These are phyloP conservation scores for Epicauta chinensis DNA, from an alignment of 1,140 invertebrate genomes.

Conservation along the genomic window DNA sequence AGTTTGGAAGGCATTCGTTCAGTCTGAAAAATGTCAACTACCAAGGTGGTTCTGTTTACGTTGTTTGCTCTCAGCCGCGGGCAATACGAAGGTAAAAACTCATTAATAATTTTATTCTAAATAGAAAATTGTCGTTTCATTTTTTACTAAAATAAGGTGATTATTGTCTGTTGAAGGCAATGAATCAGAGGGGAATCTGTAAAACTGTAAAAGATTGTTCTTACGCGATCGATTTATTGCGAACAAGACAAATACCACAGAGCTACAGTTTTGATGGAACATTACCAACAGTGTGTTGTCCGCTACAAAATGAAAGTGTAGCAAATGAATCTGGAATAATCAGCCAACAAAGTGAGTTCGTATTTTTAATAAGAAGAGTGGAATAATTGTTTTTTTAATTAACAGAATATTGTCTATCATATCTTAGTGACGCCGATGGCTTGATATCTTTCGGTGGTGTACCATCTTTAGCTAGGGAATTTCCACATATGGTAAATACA, in stretches of 20 bases:
- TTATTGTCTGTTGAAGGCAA: neutral
- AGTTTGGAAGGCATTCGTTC: no score
- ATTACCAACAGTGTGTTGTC: conserved; percentile 1
- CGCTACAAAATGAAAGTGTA: neutral
- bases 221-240: neutral
- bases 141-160: neutral
- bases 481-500: conserved; percentile 17
- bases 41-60: no score
- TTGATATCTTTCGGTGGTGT: conserved; percentile 7
- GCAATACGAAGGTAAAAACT: no score
- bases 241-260: neutral
- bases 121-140: no score
- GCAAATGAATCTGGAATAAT: neutral
- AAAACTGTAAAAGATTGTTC: neutral
- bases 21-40: no score
- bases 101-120: no score
- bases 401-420: conserved; percentile 2
- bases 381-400: neutral
- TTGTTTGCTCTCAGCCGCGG: no score
- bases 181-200: neutral
- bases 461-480: conserved; percentile 7
- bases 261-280: neutral
- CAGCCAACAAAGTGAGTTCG: neutral
- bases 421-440: neutral
- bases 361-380: neutral